Evolutionary conservation across 2,113 vertebrate species (phyloP).

Genomic region (Rana temporaria): DNA sequence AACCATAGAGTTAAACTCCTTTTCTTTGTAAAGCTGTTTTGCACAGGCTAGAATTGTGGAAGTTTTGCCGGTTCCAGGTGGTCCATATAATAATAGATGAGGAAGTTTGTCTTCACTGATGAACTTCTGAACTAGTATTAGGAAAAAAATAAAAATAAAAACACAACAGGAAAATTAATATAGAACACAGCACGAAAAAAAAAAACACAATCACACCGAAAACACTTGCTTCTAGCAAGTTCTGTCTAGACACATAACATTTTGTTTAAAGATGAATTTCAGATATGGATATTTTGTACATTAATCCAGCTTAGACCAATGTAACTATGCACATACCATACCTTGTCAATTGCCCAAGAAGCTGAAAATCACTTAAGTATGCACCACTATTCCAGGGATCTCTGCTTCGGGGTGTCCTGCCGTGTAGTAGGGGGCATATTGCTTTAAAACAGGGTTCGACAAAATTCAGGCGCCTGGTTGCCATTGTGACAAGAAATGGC

Average conservation of each 20-base stretch:
- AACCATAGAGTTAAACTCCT: conserved; percentile 95
- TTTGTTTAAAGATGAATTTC: background rate
- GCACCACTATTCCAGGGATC: too few species aligned
- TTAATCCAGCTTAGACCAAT: too few species aligned
- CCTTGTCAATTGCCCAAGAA: too few species aligned
- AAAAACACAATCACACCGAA: background rate
- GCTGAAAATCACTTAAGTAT: too few species aligned
- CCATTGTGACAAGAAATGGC: too few species aligned
- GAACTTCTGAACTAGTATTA: conserved; percentile 85
- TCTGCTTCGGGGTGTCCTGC: too few species aligned
- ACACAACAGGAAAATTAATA: too few species aligned
- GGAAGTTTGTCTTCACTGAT: conserved; percentile 92
- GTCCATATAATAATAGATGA: conserved; percentile 94
- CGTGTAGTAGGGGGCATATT: too few species aligned
- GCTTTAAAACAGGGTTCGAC: too few species aligned
- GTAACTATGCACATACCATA: too few species aligned
- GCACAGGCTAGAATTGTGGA: conserved; percentile 95
- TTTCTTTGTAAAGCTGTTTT: conserved; percentile 88
- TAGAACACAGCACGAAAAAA: background rate
- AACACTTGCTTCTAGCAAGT: background rate
- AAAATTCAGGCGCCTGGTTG: too few species aligned
- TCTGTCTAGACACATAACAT: background rate
- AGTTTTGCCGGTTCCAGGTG: conserved; percentile 95
- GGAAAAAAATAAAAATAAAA: background rate
- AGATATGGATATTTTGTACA: too few species aligned